Conservation (phyloP, 1,140 invertebrate species). For the Lerema accius region DNA sequence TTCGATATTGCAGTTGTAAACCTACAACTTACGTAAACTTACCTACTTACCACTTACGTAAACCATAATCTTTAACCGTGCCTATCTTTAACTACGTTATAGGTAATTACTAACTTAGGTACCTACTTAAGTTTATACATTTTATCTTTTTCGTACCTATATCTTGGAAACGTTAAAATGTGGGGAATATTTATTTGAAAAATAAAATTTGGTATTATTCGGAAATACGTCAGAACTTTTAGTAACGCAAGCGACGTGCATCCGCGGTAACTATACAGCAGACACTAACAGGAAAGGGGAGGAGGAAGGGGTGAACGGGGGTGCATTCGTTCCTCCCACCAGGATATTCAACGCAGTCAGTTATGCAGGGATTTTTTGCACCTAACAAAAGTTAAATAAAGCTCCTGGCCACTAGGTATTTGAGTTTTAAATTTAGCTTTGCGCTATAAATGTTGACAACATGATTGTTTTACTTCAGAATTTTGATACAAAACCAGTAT, state of each 20-base stretch:
- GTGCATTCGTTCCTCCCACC: neutral
- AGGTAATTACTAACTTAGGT: too few species aligned
- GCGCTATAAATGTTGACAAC: neutral
- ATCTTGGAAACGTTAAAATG: too few species aligned
- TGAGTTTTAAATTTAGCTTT: neutral
- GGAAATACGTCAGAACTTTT: neutral
- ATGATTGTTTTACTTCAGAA: neutral
- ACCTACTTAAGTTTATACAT: too few species aligned
- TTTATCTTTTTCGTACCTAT: too few species aligned
- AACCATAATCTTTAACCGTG: too few species aligned
- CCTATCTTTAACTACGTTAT: too few species aligned
- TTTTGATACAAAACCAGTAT: too few species aligned
- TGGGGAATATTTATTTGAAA: too few species aligned
- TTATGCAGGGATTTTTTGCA: neutral
- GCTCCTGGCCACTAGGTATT: neutral
- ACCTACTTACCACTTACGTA: too few species aligned
- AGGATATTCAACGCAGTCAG: neutral
- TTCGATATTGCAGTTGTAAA: too few species aligned
- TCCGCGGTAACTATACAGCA: neutral
- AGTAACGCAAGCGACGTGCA: neutral
- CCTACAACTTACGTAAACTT: too few species aligned
- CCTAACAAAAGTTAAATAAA: neutral
- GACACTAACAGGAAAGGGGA: neutral
- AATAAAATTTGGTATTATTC: too few species aligned
- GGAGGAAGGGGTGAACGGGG: neutral